Evolutionary conservation across 2,888 invertebrate genomes (phyloP), one percentile per base, ranked within the genome.

Genomic region (Gari tellinella): DNA sequence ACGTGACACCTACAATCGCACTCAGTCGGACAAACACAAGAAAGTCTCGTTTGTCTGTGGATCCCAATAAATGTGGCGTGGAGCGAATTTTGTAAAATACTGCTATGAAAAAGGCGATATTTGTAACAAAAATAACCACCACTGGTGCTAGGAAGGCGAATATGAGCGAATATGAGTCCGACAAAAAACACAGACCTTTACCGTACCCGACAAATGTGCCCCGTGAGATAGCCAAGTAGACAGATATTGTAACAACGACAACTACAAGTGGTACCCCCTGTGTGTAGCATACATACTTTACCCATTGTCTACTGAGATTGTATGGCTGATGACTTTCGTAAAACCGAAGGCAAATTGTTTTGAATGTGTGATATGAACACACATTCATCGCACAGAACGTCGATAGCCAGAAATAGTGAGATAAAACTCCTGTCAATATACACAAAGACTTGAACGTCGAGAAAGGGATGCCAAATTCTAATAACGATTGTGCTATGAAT

Each of bases 1-100:
- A 88, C 21, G 83, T 77, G n/a, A 85, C 31, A 0, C 88, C 86
- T 5, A 86, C 82, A 17, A 88, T 60, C 4, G 81, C 68, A 48
- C 82, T 85, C 38, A 88, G 68, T 48, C 83, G 82, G 2, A 82
- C 37, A 55, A 85, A 88, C 7, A 85, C 58, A 7, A 68, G 66
- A 8, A 85, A 70, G 23, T 83, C 73, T 10, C 65, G 41, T 21
- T 81, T 72, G 12, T 82, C 81, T 4, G 40, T 58, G 10, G 66
- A 63, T 48, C 45, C 68, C 25, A 43, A 61, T 19, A 69, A 38
- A 5, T 40, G 48, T 8, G 70, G 72, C 10, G 53, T 62, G 12
- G 56, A 62, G 7, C 74, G 57, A 23, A 85, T 82, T 15, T 72
- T 72, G 23, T 57, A 58, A 38, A 81, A 70, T 2, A 84, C 82